phyloP scores from a whole-genome alignment of 1,140 invertebrate genomes.

The Eurosta solidaginis region DNA sequence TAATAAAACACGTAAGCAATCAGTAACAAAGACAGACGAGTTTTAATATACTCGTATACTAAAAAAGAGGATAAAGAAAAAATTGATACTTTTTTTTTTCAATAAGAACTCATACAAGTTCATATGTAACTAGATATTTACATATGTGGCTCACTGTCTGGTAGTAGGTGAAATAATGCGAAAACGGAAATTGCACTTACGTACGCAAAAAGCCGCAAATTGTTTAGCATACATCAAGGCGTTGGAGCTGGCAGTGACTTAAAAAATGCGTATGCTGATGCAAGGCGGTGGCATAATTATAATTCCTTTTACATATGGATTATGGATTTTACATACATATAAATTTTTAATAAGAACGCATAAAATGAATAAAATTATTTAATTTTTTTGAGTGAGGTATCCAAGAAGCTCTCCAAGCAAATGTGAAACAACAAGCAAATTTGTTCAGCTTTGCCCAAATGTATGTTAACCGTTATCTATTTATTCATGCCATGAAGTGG shows the following conservation, averaged over 20 bases:
- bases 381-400: too few species aligned
- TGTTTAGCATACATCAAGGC: conserved; percentile 6
- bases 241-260: neutral
- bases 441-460: too few species aligned
- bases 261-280: neutral
- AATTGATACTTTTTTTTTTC: neutral
- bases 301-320: too few species aligned
- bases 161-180: neutral
- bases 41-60: neutral
- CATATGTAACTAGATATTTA: neutral
- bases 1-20: neutral
- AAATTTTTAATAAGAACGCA: too few species aligned
- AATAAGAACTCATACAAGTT: neutral
- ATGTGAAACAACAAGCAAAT: too few species aligned
- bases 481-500: too few species aligned
- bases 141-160: neutral
- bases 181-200: neutral
- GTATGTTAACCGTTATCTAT: too few species aligned
- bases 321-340: too few species aligned
- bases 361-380: too few species aligned
- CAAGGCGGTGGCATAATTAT: too few species aligned
- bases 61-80: neutral
- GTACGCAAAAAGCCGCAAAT: neutral
- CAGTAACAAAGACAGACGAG: neutral
- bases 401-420: too few species aligned